These are phyloP conservation scores for Conus ventricosus DNA, from an alignment of 1,140 invertebrate species.

Conservation along the genomic window DNA sequence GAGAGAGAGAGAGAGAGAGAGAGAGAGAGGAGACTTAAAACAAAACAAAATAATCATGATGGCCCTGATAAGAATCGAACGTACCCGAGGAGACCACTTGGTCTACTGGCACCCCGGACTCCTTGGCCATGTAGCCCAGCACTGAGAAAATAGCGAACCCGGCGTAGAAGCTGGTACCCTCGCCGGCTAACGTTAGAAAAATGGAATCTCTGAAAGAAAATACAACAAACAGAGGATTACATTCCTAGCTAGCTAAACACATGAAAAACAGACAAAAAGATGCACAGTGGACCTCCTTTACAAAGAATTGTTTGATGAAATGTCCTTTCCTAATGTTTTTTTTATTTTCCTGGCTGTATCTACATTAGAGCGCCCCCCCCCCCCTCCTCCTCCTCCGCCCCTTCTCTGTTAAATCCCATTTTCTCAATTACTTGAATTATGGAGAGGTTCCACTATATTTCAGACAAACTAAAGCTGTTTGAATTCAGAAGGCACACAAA, in stretches of 20 bases:
- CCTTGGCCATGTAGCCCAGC: constrained; percentile 63
- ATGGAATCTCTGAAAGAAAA: constrained; percentile 53
- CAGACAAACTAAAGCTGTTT: too few species aligned
- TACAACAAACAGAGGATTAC: not conserved
- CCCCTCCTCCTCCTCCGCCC: too few species aligned
- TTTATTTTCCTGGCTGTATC: too few species aligned
- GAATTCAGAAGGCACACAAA: too few species aligned
- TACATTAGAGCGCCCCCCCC: too few species aligned
- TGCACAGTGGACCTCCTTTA: not conserved
- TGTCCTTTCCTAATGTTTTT: too few species aligned
- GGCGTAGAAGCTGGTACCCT: constrained; percentile 58
- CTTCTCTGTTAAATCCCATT: too few species aligned
- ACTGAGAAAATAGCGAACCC: constrained; percentile 65
- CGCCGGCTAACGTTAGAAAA: constrained; percentile 46
- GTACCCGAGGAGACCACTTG: constrained; percentile 46
- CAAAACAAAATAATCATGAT: too few species aligned
- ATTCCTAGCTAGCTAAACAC: not conserved
- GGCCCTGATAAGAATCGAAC: not conserved
- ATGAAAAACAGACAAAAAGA: not conserved
- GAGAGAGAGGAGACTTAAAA: too few species aligned
- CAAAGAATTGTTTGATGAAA: not conserved
- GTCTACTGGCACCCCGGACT: constrained; percentile 39
- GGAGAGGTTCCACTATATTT: too few species aligned
- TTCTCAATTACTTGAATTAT: too few species aligned
- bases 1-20: too few species aligned